These are phyloP conservation scores for Ceratoteleas bidentatus DNA, from an alignment of 1,140 invertebrate genomes.

Conservation along the genomic window DNA sequence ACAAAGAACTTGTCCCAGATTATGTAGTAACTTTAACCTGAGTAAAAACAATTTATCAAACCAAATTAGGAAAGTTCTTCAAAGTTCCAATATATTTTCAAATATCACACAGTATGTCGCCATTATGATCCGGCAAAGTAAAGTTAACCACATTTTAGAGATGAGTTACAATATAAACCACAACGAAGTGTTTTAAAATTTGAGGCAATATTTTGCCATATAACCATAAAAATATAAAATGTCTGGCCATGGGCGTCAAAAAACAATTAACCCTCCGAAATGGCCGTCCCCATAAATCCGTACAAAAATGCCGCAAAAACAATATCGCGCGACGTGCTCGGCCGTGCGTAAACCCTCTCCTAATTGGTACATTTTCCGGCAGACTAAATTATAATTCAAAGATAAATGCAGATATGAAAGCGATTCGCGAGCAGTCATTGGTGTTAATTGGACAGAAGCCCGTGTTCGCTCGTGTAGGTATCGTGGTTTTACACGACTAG, in stretches of 20 bases:
- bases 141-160: too few species aligned
- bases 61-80: background rate
- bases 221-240: too few species aligned
- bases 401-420: slow-evolving; percentile 26
- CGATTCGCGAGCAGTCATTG: slow-evolving; percentile 22
- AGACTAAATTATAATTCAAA: slow-evolving; percentile 2
- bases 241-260: too few species aligned
- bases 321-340: too few species aligned
- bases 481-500: slow-evolving; percentile 51
- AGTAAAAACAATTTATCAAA: background rate
- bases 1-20: background rate
- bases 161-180: too few species aligned
- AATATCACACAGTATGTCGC: too few species aligned
- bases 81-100: too few species aligned
- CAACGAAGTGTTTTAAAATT: too few species aligned
- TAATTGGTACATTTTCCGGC: background rate
- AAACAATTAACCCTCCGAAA: too few species aligned
- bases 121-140: too few species aligned
- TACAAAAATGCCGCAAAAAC: background rate
- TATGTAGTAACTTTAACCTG: background rate
- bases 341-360: too few species aligned
- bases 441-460: slow-evolving; percentile 55
- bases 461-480: slow-evolving; percentile 51
- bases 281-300: background rate
- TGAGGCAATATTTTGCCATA: too few species aligned